A percentile compares a stretch with the other conserved stretches of the same genome.
Evolutionary conservation across 2,797 vertebrate genomes (phyloP).

Genomic region (Aeoliscus strigatus): DNA sequence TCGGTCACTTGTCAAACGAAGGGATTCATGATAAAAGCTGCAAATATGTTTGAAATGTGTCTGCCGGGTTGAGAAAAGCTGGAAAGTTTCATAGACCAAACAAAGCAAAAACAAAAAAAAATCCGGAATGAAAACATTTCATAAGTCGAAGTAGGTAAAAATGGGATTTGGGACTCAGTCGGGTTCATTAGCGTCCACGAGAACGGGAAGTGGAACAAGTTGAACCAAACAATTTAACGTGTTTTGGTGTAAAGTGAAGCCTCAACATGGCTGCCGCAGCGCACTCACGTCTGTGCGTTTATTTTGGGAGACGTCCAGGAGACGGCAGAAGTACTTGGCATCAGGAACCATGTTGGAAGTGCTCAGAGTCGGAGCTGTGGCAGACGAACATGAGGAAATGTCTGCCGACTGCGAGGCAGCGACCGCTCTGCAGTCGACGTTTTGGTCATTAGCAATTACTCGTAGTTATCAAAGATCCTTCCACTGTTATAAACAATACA

Average conservation of each 20-base stretch:
- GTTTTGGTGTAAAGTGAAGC: conserved; percentile 46
- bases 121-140: too few relatives aligned
- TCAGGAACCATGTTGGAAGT: conserved; percentile 44
- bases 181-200: conserved; percentile 14
- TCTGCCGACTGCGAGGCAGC: conserved; percentile 62
- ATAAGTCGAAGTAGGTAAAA: not conserved
- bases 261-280: conserved; percentile 44
- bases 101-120: too few relatives aligned
- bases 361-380: conserved; percentile 52
- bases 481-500: too few relatives aligned
- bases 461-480: too few relatives aligned
- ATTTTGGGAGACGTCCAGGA: conserved; percentile 68
- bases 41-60: too few relatives aligned
- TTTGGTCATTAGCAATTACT: too few relatives aligned
- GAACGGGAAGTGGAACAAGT: conserved; percentile 37
- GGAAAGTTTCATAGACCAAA: too few relatives aligned
- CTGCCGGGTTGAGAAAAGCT: too few relatives aligned
- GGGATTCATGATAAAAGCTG: too few relatives aligned
- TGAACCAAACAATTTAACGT: conserved; percentile 45
- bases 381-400: conserved; percentile 64
- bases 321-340: conserved; percentile 68
- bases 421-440: too few relatives aligned
- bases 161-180: not conserved
- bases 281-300: conserved; percentile 59
- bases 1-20: too few relatives aligned